phyloP scores from a whole-genome alignment of 2,113 vertebrate species.

The Bufo gargarizans region DNA sequence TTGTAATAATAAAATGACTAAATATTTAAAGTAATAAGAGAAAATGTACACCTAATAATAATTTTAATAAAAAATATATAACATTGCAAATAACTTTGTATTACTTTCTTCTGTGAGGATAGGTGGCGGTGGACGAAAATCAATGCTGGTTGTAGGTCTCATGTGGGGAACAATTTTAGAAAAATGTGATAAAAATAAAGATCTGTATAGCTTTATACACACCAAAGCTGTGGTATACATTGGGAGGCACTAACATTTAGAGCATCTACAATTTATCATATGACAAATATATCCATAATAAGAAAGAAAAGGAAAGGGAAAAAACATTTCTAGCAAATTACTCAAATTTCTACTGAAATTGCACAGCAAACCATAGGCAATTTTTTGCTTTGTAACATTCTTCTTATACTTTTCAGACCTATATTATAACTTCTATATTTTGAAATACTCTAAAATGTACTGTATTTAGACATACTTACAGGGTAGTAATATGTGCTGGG shows the following conservation, averaged over 20 bases:
- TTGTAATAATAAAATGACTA: too few species aligned
- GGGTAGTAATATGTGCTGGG: not conserved
- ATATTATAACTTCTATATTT: not conserved
- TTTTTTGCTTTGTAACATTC: not conserved
- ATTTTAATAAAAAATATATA: not conserved
- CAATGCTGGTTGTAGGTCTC: too few species aligned
- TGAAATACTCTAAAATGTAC: too few species aligned
- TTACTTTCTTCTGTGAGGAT: not conserved
- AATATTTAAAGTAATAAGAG: too few species aligned
- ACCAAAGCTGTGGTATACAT: not conserved
- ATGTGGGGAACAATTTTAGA: too few species aligned
- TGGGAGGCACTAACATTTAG: not conserved
- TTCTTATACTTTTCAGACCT: not conserved
- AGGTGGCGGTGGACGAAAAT: not conserved
- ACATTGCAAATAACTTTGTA: not conserved
- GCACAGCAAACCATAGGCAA: not conserved
- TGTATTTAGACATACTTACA: not conserved
- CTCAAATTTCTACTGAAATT: not conserved
- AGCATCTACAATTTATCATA: too few species aligned
- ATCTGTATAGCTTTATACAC: not conserved
- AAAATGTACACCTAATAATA: not conserved
- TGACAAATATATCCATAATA: not conserved
- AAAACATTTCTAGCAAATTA: not conserved
- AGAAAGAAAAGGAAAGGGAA: not conserved
- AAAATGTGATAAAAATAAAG: too few species aligned